Conservation (phyloP, 2,888 invertebrate genomes). For the Rhorus exstirpatorius region DNA sequence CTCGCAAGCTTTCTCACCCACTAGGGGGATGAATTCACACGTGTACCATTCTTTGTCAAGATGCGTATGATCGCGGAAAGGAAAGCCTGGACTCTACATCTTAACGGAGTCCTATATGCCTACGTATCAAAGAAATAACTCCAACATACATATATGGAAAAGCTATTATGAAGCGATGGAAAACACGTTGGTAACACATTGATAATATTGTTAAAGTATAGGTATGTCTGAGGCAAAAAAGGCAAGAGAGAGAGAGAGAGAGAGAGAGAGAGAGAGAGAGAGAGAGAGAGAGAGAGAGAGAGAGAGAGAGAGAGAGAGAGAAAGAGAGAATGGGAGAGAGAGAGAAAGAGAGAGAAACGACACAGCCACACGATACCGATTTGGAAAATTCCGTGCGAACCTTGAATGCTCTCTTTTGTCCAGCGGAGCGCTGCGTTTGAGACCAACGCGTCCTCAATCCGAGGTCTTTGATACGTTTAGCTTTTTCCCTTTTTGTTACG, state of each 20-base stretch:
- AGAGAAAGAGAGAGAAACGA: too few species aligned
- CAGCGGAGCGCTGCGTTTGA: constrained; percentile 23
- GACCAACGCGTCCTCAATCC: constrained; percentile 24
- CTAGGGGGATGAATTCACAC: constrained; percentile 5
- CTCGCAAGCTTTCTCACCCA: constrained; percentile 39
- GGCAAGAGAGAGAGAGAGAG: too few species aligned
- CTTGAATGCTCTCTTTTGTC: constrained; percentile 63
- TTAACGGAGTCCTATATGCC: not conserved
- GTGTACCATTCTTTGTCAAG: constrained; percentile 11
- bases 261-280: too few species aligned
- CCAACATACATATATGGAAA: not conserved
- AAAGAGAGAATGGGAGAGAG: too few species aligned
- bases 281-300: too few species aligned
- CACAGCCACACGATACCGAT: constrained; percentile 56
- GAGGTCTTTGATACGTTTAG: constrained; percentile 14
- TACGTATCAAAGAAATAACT: constrained; percentile 1
- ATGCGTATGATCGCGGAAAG: constrained; percentile 5
- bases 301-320: too few species aligned
- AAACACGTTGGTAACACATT: constrained; percentile 57
- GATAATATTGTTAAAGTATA: constrained; percentile 68
- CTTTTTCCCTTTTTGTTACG: constrained; percentile 36
- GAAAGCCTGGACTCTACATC: constrained; percentile 13
- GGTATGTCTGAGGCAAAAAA: constrained; percentile 34
- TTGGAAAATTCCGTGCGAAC: constrained; percentile 64
- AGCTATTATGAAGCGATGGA: not conserved